Conservation (phyloP, 1,140 invertebrate genomes). For the Solen grandis region DNA sequence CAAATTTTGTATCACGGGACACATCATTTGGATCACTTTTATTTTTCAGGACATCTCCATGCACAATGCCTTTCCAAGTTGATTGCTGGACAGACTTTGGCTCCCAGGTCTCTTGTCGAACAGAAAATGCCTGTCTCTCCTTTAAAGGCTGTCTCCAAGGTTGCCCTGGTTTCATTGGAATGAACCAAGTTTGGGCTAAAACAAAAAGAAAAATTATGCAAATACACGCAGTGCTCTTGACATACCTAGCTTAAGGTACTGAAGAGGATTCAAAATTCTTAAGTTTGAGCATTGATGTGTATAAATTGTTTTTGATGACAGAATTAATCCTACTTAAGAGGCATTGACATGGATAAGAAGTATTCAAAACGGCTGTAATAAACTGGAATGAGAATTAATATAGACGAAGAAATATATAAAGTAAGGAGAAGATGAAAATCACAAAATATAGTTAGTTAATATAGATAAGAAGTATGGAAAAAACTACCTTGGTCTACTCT, state of each 20-base stretch:
- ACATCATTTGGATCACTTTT: slow-evolving; percentile 48
- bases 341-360: too few relatives aligned
- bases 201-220: background rate
- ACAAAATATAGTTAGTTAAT: too few relatives aligned
- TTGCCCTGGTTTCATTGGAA: slow-evolving; percentile 63
- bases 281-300: too few relatives aligned
- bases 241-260: background rate
- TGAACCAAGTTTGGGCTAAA: slow-evolving; percentile 69
- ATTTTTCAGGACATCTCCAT: slow-evolving; percentile 58
- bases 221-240: slow-evolving; percentile 23
- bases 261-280: background rate
- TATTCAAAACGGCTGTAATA: too few relatives aligned
- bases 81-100: slow-evolving; percentile 56
- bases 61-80: slow-evolving; percentile 59
- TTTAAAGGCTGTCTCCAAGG: slow-evolving; percentile 72
- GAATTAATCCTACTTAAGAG: too few relatives aligned
- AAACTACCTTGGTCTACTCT: background rate
- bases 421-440: too few relatives aligned
- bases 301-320: too few relatives aligned
- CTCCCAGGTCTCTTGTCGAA: slow-evolving; percentile 59
- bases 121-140: slow-evolving; percentile 67
- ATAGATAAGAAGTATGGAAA: background rate
- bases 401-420: too few relatives aligned
- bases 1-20: slow-evolving; percentile 61
- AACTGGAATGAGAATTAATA: too few relatives aligned